A percentile compares a stretch with the other conserved stretches of the same genome.
phyloP scores from a whole-genome alignment of 2,888 invertebrate species.

The Monochamus alternatus region DNA sequence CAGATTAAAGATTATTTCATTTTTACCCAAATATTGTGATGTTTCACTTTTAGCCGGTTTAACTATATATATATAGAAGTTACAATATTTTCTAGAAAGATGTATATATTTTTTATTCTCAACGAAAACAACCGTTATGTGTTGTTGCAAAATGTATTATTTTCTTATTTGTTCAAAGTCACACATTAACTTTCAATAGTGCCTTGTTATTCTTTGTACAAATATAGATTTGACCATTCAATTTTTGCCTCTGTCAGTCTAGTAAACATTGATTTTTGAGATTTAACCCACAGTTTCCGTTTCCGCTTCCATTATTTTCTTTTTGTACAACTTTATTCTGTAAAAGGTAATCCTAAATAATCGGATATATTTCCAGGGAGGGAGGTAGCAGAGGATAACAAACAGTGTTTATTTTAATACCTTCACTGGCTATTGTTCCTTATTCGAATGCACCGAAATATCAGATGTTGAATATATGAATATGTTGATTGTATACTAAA shows the following conservation, averaged over 20 bases:
- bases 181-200: background rate
- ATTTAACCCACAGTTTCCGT: conserved; percentile 6
- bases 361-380: background rate
- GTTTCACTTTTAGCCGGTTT: no score
- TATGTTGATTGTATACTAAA: no score
- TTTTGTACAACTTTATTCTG: background rate
- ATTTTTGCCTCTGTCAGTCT: background rate
- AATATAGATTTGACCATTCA: background rate
- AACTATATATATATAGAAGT: no score
- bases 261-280: conserved; percentile 10
- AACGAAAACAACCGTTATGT: no score
- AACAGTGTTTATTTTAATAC: conserved; percentile 7
- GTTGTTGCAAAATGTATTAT: background rate
- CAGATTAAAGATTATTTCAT: no score
- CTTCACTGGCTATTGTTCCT: conserved; percentile 14
- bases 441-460: conserved; percentile 22
- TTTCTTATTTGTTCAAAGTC: background rate
- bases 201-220: background rate
- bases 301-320: background rate
- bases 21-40: no score
- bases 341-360: conserved; percentile 3
- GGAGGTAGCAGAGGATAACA: background rate
- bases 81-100: no score
- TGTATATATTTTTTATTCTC: no score
- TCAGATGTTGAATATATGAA: conserved; percentile 7